These are phyloP conservation scores for Coregonus clupeaformis DNA, from an alignment of 2,113 vertebrate species.

Conservation along the genomic window DNA sequence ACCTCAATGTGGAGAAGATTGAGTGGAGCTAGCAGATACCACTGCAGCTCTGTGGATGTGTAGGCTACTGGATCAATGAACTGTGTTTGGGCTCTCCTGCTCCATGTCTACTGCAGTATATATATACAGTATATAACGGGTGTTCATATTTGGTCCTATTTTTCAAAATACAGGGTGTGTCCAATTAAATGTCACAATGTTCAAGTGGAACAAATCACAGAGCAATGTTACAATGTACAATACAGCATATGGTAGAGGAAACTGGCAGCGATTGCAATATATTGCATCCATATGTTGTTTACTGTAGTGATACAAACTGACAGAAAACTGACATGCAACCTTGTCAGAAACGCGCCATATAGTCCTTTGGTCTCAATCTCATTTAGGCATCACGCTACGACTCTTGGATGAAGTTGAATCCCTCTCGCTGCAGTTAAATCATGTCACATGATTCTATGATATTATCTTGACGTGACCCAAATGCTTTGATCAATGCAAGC, in stretches of 20 bases:
- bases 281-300: background rate
- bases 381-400: background rate
- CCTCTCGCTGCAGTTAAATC: background rate
- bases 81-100: too few relatives aligned
- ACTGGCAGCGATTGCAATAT: background rate
- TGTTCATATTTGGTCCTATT: too few relatives aligned
- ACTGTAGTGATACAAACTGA: background rate
- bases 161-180: background rate
- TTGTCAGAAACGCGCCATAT: background rate
- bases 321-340: background rate
- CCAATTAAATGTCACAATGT: background rate
- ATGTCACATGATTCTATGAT: background rate
- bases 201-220: background rate
- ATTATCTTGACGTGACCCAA: background rate
- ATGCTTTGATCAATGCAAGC: background rate
- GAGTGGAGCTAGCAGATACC: too few relatives aligned
- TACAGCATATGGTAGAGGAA: background rate
- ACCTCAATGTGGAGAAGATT: too few relatives aligned
- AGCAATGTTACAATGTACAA: background rate
- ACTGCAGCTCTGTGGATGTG: too few relatives aligned
- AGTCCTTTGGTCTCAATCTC: background rate
- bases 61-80: background rate
- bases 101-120: background rate
- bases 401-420: background rate
- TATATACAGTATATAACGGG: conserved; percentile 11